phyloP scores from a whole-genome alignment of 2,797 vertebrate species.

The Sparus aurata region DNA sequence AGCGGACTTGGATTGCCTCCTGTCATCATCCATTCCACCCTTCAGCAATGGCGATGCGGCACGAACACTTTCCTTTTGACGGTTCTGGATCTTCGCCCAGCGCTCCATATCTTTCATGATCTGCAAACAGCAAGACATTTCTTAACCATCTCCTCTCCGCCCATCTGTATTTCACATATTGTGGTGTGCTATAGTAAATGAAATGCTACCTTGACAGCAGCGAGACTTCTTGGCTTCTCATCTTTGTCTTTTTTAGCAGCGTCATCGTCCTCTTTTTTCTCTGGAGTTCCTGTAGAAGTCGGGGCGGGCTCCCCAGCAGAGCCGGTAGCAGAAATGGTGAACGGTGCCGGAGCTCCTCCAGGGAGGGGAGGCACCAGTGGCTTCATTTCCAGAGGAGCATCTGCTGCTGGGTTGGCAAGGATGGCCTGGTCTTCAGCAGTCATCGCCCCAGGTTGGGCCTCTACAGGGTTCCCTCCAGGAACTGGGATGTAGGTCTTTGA shows the following conservation, averaged over 20 bases:
- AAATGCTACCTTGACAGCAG: conserved; percentile 85
- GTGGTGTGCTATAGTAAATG: too few species aligned
- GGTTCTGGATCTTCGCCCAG: conserved; percentile 91
- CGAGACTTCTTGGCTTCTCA: conserved; percentile 85
- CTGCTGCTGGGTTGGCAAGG: conserved; percentile 85
- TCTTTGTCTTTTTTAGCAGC: conserved; percentile 85
- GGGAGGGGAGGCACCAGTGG: conserved; percentile 10
- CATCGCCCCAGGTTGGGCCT: conserved; percentile 82
- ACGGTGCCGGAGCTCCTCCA: background rate
- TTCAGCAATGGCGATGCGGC: conserved; percentile 82
- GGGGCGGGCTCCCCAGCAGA: conserved; percentile 33
- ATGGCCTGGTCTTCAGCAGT: conserved; percentile 86
- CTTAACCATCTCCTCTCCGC: background rate
- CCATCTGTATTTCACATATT: background rate
- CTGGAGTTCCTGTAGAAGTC: conserved; percentile 58
- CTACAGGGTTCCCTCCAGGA: conserved; percentile 73
- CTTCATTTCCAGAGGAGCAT: conserved; percentile 85
- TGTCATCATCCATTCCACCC: conserved; percentile 74
- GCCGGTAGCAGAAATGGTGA: conserved; percentile 9
- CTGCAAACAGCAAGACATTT: conserved; percentile 65
- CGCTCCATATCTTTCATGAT: conserved; percentile 93
- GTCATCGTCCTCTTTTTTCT: conserved; percentile 89
- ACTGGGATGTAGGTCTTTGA: conserved; percentile 87
- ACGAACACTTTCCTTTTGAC: conserved; percentile 86
- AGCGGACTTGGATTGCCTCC: conserved; percentile 85